Evolutionary conservation across 2,888 invertebrate genomes (phyloP).

Genomic region (Sarcophaga carnaria): DNA sequence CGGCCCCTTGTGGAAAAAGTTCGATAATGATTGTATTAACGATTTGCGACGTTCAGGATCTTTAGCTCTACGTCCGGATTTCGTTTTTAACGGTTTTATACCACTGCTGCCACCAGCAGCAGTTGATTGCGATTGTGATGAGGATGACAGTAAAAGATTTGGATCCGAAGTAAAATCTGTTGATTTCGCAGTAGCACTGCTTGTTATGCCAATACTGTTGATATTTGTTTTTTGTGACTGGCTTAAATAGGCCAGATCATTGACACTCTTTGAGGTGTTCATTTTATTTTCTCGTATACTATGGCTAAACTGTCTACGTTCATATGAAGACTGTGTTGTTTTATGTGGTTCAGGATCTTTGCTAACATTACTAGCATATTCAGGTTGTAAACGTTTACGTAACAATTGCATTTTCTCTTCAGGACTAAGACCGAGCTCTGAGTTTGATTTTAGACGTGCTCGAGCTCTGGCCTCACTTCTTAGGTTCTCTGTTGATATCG

Average conservation of each 20-base stretch:
- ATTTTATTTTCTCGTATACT: slow-evolving; percentile 79
- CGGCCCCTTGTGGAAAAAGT: slow-evolving; percentile 88
- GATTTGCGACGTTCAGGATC: slow-evolving; percentile 90
- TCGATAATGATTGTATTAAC: slow-evolving; percentile 92
- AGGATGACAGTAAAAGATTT: slow-evolving; percentile 82
- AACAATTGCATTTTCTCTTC: slow-evolving; percentile 85
- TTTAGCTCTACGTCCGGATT: slow-evolving; percentile 80
- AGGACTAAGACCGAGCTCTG: slow-evolving; percentile 88
- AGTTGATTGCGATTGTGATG: slow-evolving; percentile 54
- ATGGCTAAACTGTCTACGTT: slow-evolving; percentile 65
- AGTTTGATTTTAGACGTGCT: slow-evolving; percentile 87
- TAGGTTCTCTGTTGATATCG: slow-evolving; percentile 83
- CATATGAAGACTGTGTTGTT: slow-evolving; percentile 1
- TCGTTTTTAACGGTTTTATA: slow-evolving; percentile 70
- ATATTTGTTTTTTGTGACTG: slow-evolving; percentile 71
- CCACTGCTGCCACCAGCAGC: slow-evolving; percentile 39
- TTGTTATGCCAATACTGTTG: slow-evolving; percentile 63
- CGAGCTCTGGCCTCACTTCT: slow-evolving; percentile 86
- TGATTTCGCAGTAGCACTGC: slow-evolving; percentile 69
- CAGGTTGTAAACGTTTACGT: slow-evolving; percentile 80
- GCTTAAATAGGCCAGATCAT: slow-evolving; percentile 78
- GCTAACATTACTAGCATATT: slow-evolving; percentile 67
- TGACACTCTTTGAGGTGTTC: slow-evolving; percentile 81
- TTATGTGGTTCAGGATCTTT: slow-evolving; percentile 51
- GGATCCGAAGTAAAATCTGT: slow-evolving; percentile 84